A percentile compares a stretch with the other conserved stretches of the same genome.
phyloP scores from a whole-genome alignment of 2,888 invertebrate genomes.

The Drosophila phalerata region DNA sequence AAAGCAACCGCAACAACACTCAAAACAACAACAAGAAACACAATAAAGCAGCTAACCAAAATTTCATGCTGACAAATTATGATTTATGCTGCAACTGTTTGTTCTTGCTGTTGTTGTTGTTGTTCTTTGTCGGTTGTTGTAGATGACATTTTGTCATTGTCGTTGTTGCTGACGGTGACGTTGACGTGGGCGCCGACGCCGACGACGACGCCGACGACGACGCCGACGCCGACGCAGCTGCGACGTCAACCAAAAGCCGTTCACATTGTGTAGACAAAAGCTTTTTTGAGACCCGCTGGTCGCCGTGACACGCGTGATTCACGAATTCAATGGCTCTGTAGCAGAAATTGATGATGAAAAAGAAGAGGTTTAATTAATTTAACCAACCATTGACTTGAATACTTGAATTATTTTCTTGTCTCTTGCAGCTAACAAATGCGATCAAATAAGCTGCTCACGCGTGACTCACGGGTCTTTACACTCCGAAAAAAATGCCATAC shows the following conservation, averaged over 20 bases:
- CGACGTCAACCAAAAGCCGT: constrained; percentile 8
- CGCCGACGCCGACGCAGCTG: constrained; percentile 32
- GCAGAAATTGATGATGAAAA: background rate
- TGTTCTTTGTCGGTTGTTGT: constrained; percentile 18
- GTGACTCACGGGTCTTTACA: constrained; percentile 13
- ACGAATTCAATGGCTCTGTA: constrained; percentile 22
- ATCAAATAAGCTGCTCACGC: constrained; percentile 8
- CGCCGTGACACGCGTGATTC: constrained; percentile 39
- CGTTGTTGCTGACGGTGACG: constrained; percentile 32
- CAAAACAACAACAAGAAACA: constrained; percentile 17
- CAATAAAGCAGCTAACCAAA: constrained; percentile 56
- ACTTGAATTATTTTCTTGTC: background rate
- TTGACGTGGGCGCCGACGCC: constrained; percentile 35
- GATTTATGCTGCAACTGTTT: constrained; percentile 69
- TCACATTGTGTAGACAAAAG: constrained; percentile 31
- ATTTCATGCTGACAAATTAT: constrained; percentile 75
- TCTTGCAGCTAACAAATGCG: background rate
- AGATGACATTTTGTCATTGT: constrained; percentile 61
- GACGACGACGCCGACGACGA: constrained; percentile 36
- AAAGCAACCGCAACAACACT: constrained; percentile 27
- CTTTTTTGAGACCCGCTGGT: constrained; percentile 20
- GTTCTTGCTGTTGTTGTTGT: constrained; percentile 18
- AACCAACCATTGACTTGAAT: constrained; percentile 23
- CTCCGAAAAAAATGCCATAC: too few relatives aligned
- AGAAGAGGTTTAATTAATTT: constrained; percentile 30